Conservation (phyloP, 2,113 vertebrate genomes). For the Proteles cristata region DNA sequence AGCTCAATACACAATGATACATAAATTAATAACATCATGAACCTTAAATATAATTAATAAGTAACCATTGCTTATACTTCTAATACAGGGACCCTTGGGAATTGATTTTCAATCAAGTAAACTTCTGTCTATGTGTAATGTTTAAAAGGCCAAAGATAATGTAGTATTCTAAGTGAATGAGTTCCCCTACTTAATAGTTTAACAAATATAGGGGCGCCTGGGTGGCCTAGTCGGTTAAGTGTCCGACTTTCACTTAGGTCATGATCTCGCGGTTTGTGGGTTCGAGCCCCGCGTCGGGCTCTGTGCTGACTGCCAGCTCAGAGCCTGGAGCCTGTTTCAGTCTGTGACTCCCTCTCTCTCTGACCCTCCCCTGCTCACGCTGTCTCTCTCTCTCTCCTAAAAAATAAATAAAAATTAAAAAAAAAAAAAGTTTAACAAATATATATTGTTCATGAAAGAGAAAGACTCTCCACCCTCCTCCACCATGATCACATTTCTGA, state of each 20-base stretch:
- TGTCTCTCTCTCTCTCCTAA: no score
- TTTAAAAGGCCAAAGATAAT: neutral
- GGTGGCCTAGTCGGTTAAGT: no score
- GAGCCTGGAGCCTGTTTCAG: no score
- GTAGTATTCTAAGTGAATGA: neutral
- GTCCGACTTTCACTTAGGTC: no score
- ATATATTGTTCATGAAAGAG: neutral
- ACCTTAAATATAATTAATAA: conserved; percentile 27
- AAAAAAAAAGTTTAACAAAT: neutral
- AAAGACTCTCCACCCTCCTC: neutral
- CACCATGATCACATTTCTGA: conserved; percentile 50
- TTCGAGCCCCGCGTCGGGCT: no score
- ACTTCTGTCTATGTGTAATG: neutral
- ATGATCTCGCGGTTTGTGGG: no score
- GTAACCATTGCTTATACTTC: neutral
- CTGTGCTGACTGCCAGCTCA: no score
- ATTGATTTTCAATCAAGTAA: conserved; percentile 26
- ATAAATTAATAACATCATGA: neutral
- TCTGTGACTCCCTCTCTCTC: no score
- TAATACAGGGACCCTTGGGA: conserved; percentile 6
- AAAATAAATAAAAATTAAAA: no score
- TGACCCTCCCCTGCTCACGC: no score
- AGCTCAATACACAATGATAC: neutral
- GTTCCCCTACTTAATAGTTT: neutral
- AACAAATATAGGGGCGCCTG: neutral